phyloP scores from a whole-genome alignment of 2,888 invertebrate genomes.

The Clepsis dumicolana region DNA sequence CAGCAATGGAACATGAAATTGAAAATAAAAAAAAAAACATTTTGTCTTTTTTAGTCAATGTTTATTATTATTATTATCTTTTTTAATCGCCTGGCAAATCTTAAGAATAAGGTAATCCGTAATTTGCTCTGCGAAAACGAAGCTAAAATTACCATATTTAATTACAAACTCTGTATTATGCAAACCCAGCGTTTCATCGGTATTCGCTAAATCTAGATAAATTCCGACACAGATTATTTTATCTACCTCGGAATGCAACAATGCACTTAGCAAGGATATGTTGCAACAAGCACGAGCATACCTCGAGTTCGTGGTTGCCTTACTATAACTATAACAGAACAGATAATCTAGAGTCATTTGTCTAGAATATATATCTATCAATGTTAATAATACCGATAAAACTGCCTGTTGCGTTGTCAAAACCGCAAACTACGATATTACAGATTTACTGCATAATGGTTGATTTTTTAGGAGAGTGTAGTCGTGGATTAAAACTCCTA shows the following conservation, averaged over 20 bases:
- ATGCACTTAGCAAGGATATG: constrained; percentile 39
- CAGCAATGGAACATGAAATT: too few relatives aligned
- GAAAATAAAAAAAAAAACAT: too few relatives aligned
- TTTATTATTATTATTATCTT: too few relatives aligned
- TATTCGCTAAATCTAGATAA: constrained; percentile 37
- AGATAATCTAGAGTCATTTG: constrained; percentile 17
- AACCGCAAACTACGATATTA: constrained; percentile 14
- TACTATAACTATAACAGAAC: too few relatives aligned
- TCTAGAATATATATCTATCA: constrained; percentile 13
- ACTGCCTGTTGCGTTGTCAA: neutral
- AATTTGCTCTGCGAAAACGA: neutral
- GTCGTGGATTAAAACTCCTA: too few relatives aligned
- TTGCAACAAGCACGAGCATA: constrained; percentile 29
- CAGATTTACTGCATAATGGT: neutral
- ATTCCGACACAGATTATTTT: constrained; percentile 35
- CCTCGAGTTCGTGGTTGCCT: constrained; percentile 15
- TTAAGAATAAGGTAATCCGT: neutral
- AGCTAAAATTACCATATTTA: constrained; percentile 29
- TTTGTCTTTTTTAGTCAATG: too few relatives aligned
- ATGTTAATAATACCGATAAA: constrained; percentile 25
- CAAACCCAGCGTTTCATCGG: constrained; percentile 14
- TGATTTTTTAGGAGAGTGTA: too few relatives aligned
- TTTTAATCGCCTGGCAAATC: neutral
- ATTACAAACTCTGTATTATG: constrained; percentile 19
- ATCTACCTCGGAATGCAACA: constrained; percentile 38